Percentiles rank a stretch among this genome's conserved stretches.
These are phyloP conservation scores for Epiblema foenella DNA, from an alignment of 2,888 invertebrate genomes.

Conservation along the genomic window DNA sequence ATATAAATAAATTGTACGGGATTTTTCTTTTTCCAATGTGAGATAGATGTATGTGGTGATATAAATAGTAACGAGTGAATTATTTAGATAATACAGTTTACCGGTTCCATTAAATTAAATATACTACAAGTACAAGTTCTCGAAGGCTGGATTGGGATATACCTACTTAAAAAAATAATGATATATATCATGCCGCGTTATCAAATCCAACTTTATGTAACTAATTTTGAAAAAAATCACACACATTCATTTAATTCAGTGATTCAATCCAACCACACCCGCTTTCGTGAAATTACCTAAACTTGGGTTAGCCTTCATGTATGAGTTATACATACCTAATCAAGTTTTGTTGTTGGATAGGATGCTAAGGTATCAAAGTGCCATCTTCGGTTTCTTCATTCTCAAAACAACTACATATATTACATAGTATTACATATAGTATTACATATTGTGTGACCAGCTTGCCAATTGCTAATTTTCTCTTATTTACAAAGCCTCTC, in stretches of 20 bases:
- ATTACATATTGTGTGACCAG: not conserved
- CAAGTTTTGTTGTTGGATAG: not conserved
- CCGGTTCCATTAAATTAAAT: no score
- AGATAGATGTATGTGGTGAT: not conserved
- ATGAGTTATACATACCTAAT: no score
- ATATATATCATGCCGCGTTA: no score
- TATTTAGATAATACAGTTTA: no score
- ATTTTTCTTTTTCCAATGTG: conserved; percentile 6
- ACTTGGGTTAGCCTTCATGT: not conserved
- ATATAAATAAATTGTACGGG: conserved; percentile 21
- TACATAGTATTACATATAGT: no score
- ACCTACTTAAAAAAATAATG: no score
- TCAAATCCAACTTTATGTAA: no score
- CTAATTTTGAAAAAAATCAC: no score
- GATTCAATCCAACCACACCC: not conserved
- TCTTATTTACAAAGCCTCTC: not conserved
- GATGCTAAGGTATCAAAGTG: not conserved
- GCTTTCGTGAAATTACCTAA: not conserved
- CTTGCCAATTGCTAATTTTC: not conserved
- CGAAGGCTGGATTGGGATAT: no score
- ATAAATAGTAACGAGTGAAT: not conserved
- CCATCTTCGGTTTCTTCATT: not conserved
- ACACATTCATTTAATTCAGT: no score
- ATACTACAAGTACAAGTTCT: no score
- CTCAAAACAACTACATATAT: not conserved